A percentile compares a stretch with the other conserved stretches of the same genome.
These are phyloP conservation scores for Oceanites oceanicus DNA, from an alignment of 2,113 vertebrate species.

Conservation along the genomic window DNA sequence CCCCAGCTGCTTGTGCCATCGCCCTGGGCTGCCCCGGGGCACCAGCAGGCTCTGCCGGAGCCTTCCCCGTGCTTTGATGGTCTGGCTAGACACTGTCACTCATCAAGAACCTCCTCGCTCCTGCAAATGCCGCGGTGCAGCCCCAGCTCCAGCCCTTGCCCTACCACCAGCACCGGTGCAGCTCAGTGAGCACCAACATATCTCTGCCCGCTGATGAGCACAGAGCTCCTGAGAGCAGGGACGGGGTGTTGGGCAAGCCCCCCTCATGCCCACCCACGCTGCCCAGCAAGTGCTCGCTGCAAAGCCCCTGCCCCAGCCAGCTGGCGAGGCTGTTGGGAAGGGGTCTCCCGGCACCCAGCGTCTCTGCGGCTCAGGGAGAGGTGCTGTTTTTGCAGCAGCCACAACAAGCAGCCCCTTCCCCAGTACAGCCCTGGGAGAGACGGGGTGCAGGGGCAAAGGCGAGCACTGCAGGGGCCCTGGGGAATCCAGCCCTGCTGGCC, in stretches of 20 bases:
- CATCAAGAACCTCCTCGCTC: neutral
- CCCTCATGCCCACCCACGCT: accelerated
- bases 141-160: accelerated
- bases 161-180: neutral
- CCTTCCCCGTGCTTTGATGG: neutral
- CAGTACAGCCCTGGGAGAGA: neutral
- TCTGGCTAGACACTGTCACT: neutral
- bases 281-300: accelerated
- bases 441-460: neutral
- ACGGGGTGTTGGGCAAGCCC: neutral
- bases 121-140: accelerated
- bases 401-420: neutral
- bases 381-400: neutral
- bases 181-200: accelerated
- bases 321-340: too few species aligned
- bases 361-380: neutral
- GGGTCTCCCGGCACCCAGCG: neutral
- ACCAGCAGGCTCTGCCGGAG: neutral
- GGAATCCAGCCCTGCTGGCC: neutral
- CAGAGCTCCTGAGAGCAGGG: neutral
- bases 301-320: neutral
- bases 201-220: neutral
- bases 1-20: neutral
- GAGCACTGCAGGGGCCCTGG: accelerated
- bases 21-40: neutral